phyloP scores from a whole-genome alignment of 1,140 invertebrate species.

The Drosophila kepulauana region DNA sequence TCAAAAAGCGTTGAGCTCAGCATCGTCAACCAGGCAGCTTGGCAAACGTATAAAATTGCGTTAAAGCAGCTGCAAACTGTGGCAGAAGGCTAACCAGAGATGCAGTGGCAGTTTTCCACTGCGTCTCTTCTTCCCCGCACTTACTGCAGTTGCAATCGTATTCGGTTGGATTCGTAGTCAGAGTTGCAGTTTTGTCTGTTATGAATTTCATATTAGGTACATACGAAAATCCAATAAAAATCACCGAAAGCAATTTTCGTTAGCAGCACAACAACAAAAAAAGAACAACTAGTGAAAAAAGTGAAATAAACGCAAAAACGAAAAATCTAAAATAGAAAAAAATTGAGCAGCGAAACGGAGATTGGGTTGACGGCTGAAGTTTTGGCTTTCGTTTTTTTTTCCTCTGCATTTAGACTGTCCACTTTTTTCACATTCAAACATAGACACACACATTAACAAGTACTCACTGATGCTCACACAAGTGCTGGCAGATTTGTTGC shows the following conservation, averaged over 20 bases:
- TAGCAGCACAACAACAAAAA: conserved; percentile 23
- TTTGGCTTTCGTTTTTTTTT: conserved; percentile 22
- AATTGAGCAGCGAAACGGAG: conserved; percentile 32
- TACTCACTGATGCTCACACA: conserved; percentile 10
- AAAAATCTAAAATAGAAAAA: conserved; percentile 4
- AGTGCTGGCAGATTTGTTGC: conserved; percentile 42
- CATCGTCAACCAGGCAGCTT: conserved; percentile 7
- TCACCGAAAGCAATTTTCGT: conserved; percentile 80
- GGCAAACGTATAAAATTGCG: conserved; percentile 58
- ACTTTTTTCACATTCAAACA: conserved; percentile 12
- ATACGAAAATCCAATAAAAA: conserved; percentile 81
- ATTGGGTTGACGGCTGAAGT: conserved; percentile 37
- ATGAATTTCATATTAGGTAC: conserved; percentile 78
- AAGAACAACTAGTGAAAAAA: conserved; percentile 5
- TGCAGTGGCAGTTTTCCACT: conserved; percentile 22
- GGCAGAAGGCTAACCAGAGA: conserved; percentile 20
- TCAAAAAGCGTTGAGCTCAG: conserved; percentile 71
- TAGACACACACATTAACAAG: conserved; percentile 11
- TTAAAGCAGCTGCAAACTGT: conserved; percentile 45
- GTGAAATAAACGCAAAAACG: neutral
- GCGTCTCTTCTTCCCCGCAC: neutral
- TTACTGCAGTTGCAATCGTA: conserved; percentile 27
- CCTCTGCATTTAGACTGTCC: conserved; percentile 36
- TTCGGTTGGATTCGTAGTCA: conserved; percentile 13
- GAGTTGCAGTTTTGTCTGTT: conserved; percentile 60